Evolutionary conservation across 2,797 vertebrate species (phyloP).

Genomic region (Sebastes melanostomus): DNA sequence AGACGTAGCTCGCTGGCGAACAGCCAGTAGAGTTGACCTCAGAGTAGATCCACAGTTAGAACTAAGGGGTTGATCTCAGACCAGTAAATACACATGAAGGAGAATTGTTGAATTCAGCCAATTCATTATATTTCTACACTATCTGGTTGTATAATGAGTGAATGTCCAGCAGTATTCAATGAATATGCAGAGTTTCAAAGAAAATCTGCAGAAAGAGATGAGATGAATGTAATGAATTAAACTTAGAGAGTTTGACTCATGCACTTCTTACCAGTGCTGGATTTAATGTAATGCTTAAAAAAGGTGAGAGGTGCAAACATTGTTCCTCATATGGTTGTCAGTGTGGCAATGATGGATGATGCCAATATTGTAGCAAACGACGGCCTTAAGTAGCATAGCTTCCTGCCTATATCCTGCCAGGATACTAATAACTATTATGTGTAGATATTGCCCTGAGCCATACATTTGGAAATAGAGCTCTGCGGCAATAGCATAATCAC

Average conservation of each 20-base stretch:
- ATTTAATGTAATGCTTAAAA: background rate
- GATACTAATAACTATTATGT: conserved; percentile 3
- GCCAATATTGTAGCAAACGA: conserved; percentile 10
- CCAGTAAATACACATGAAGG: conserved; percentile 2
- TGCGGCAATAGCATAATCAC: background rate
- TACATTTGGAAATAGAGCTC: conserved; percentile 3
- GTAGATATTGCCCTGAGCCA: background rate
- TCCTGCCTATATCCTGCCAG: conserved; percentile 17
- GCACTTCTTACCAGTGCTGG: background rate
- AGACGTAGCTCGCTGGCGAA: conserved; percentile 16
- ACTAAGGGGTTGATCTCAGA: conserved; percentile 13
- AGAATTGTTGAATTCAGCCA: conserved; percentile 10
- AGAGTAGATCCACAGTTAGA: background rate
- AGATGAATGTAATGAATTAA: conserved; percentile 6
- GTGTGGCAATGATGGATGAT: conserved; percentile 16
- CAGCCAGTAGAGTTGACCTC: conserved; percentile 20
- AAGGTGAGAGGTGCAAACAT: conserved; percentile 9
- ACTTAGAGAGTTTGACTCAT: background rate
- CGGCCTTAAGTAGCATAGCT: conserved; percentile 1
- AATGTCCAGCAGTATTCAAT: background rate
- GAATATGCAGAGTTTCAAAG: conserved; percentile 7
- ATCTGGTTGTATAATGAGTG: conserved; percentile 3
- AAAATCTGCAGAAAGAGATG: conserved; percentile 3
- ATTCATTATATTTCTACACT: background rate
- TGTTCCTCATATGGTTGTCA: background rate